These are phyloP conservation scores for Philotrypesis tridentata DNA, from an alignment of 1,140 invertebrate genomes.

Conservation along the genomic window DNA sequence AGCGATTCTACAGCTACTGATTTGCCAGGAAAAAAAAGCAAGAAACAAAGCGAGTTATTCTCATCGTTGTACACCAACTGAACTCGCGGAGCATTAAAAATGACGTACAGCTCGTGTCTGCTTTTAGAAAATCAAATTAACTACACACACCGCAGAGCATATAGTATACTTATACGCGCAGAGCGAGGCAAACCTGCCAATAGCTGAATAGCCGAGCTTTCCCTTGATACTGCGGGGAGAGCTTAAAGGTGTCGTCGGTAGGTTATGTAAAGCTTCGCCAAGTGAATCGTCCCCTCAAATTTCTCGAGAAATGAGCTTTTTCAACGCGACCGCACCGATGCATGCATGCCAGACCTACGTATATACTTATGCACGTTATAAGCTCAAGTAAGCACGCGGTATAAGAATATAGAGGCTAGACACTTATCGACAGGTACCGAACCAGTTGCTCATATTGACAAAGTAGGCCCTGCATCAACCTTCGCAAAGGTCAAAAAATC, in stretches of 20 bases:
- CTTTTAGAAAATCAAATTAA: conserved; percentile 44
- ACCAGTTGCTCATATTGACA: too few relatives aligned
- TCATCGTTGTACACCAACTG: too few relatives aligned
- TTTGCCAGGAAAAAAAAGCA: too few relatives aligned
- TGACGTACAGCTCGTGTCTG: not conserved
- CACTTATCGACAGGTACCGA: too few relatives aligned
- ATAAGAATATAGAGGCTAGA: not conserved
- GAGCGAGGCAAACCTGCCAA: too few relatives aligned
- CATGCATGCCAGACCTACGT: too few relatives aligned
- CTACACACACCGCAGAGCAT: not conserved
- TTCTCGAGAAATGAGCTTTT: not conserved
- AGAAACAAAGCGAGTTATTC: too few relatives aligned
- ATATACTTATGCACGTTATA: too few relatives aligned
- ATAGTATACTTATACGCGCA: too few relatives aligned
- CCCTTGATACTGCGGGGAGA: not conserved
- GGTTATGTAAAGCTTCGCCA: conserved; percentile 29
- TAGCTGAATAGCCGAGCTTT: conserved; percentile 12
- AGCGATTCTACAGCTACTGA: too few relatives aligned
- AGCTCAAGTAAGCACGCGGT: too few relatives aligned
- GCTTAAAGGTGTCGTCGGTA: not conserved
- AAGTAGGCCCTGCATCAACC: too few relatives aligned
- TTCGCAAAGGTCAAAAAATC: conserved; percentile 35
- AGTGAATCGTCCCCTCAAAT: not conserved
- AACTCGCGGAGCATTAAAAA: not conserved
- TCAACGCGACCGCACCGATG: not conserved